phyloP scores from a whole-genome alignment of 2,797 vertebrate species.

The Alectoris magna region DNA sequence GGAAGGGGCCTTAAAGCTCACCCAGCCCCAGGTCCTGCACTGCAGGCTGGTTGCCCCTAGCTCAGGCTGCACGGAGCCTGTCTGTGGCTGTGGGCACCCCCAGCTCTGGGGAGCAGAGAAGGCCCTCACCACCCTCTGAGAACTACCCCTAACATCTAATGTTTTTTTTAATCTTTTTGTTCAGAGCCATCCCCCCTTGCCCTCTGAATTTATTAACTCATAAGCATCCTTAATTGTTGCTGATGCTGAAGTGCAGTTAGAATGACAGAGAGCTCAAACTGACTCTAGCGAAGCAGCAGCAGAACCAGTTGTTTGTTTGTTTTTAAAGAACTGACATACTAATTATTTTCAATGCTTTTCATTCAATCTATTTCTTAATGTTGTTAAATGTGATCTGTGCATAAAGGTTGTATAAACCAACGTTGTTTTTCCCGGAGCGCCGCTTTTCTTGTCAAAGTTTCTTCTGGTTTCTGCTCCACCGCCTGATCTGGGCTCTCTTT shows the following conservation, averaged over 20 bases:
- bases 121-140: no score
- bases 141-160: no score
- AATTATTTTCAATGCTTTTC: fast-evolving
- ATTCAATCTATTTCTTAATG: fast-evolving
- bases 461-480: neutral
- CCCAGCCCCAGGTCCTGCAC: no score
- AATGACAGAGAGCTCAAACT: no score
- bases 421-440: neutral
- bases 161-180: no score
- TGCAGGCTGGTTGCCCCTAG: no score
- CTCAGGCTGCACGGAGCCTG: no score
- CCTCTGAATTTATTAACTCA: no score
- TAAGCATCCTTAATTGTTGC: neutral
- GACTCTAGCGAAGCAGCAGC: neutral
- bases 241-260: fast-evolving
- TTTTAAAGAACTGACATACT: neutral
- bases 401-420: fast-evolving
- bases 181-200: no score
- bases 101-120: no score
- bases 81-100: no score
- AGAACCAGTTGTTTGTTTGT: neutral
- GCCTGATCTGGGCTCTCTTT: neutral
- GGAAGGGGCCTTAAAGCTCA: no score
- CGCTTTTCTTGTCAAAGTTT: neutral
- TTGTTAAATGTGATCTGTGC: neutral